phyloP scores from a whole-genome alignment of 2,797 vertebrate genomes.

The Rhabdomys pumilio region DNA sequence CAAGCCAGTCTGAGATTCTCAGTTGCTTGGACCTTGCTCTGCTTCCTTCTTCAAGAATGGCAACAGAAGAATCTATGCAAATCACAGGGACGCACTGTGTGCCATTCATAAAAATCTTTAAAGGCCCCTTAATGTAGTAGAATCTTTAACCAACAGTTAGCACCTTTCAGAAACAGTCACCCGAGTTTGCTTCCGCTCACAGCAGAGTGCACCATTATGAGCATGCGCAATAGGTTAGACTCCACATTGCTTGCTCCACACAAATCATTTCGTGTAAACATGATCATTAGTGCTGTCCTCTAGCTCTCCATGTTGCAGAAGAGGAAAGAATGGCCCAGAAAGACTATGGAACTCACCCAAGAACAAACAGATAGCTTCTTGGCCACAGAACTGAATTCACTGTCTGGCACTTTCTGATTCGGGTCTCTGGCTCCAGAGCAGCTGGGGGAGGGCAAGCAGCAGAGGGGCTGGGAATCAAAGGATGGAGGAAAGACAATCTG shows the following conservation, averaged over 20 bases:
- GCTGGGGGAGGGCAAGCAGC: not conserved
- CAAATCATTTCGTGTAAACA: not conserved
- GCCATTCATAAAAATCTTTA: not conserved
- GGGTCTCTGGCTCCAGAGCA: not conserved
- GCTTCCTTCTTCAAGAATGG: not conserved
- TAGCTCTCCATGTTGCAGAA: not conserved
- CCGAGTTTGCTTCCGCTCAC: not conserved
- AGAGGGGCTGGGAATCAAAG: not conserved
- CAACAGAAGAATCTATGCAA: not conserved
- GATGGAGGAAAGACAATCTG: not conserved
- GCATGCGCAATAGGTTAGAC: not conserved
- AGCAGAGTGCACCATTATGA: not conserved
- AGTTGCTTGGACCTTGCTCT: not conserved
- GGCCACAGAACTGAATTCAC: slow-evolving; percentile 6
- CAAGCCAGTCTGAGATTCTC: not conserved
- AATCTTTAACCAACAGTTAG: not conserved
- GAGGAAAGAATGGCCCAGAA: not conserved
- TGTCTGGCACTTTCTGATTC: not conserved
- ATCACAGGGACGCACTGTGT: not conserved
- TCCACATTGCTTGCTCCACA: not conserved
- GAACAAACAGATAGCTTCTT: not conserved
- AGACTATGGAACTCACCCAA: not conserved
- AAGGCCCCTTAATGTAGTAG: not conserved
- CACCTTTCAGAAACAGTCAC: not conserved
- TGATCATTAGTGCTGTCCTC: not conserved